Evolutionary conservation across 1,140 invertebrate species (phyloP).

Genomic region (Hycleus cichorii): DNA sequence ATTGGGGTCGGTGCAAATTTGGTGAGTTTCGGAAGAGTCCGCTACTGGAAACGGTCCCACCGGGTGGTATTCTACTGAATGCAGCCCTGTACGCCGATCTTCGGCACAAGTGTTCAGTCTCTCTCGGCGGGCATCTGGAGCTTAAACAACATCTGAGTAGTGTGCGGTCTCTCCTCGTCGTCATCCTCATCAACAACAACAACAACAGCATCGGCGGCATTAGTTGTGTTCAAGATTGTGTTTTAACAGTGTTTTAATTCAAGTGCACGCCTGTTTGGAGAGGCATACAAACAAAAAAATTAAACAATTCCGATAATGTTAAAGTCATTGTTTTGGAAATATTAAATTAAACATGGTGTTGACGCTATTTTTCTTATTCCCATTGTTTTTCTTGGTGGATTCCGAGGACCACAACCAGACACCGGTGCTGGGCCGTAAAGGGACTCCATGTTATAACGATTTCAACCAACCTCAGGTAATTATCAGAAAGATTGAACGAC

Average conservation of each 20-base stretch:
- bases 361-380: too few relatives aligned
- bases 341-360: too few relatives aligned
- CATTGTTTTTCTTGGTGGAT: too few relatives aligned
- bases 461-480: constrained; percentile 29
- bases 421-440: constrained; percentile 25
- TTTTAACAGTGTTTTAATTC: not conserved
- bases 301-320: too few relatives aligned
- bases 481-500: too few relatives aligned
- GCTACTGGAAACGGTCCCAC: constrained; percentile 1
- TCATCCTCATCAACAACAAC: not conserved
- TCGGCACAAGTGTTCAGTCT: constrained; percentile 14
- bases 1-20: too few relatives aligned
- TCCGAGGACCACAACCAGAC: constrained; percentile 14
- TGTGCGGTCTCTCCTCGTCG: not conserved
- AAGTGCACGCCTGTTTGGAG: not conserved
- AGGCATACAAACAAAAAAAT: too few relatives aligned
- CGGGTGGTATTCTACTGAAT: constrained; percentile 13
- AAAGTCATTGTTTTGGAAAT: too few relatives aligned
- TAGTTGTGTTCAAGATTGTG: not conserved
- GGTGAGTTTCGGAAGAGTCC: too few relatives aligned
- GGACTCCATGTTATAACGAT: constrained; percentile 30
- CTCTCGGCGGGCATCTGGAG: constrained; percentile 13
- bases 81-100: constrained; percentile 13
- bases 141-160: constrained; percentile 15
- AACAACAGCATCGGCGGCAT: not conserved